These are phyloP conservation scores for Apodemia duryi DNA, from an alignment of 2,888 invertebrate species.

Conservation along the genomic window DNA sequence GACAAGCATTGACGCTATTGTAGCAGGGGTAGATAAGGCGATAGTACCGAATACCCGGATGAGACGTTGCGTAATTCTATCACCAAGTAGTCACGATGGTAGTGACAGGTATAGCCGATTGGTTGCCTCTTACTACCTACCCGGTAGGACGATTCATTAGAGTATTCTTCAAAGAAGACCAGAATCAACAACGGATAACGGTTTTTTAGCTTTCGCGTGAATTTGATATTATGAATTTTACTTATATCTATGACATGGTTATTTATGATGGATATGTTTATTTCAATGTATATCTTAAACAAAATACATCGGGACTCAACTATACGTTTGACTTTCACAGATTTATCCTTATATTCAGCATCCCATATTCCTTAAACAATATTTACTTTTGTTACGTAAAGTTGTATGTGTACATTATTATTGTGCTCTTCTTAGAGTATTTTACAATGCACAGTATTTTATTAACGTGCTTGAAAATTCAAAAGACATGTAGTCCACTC, in stretches of 20 bases:
- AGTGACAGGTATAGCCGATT: too few species aligned
- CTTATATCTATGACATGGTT: not conserved
- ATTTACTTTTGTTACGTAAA: not conserved
- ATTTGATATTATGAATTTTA: too few species aligned
- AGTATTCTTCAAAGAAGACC: too few species aligned
- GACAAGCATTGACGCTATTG: too few species aligned
- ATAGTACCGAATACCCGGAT: too few species aligned
- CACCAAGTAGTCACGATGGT: too few species aligned
- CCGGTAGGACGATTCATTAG: too few species aligned
- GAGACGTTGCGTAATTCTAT: too few species aligned
- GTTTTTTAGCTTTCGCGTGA: too few species aligned
- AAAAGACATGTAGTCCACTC: not conserved
- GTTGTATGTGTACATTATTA: not conserved
- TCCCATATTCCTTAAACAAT: not conserved
- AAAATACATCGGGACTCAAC: not conserved
- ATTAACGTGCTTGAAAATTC: not conserved
- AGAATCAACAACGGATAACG: too few species aligned
- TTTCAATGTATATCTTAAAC: not conserved
- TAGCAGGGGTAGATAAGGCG: too few species aligned
- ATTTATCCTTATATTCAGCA: not conserved
- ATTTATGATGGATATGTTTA: not conserved
- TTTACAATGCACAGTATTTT: slow-evolving; percentile 1
- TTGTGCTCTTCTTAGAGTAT: not conserved
- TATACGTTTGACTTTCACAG: not conserved
- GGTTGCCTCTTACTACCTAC: too few species aligned